Conservation (phyloP, 2,797 vertebrate species). For the Chanos chanos region DNA sequence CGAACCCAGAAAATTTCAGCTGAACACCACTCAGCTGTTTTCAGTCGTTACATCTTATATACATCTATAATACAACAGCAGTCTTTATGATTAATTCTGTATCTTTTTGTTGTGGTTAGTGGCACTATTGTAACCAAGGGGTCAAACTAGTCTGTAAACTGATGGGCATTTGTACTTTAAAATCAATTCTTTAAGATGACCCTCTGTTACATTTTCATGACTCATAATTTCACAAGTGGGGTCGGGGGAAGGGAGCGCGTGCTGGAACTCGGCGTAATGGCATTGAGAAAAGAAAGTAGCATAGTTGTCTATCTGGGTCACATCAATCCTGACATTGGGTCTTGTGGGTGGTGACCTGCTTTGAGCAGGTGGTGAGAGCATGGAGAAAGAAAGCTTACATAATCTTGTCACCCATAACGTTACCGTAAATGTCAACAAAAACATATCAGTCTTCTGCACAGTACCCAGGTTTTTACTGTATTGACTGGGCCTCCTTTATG, state of each 20-base stretch:
- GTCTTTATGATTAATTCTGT: too few relatives aligned
- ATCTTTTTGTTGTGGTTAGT: too few relatives aligned
- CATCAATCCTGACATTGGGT: slow-evolving; percentile 30
- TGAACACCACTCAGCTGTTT: too few relatives aligned
- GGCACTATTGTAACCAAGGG: too few relatives aligned
- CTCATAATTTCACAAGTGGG: slow-evolving; percentile 11
- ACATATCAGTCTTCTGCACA: neutral
- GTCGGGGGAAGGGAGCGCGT: slow-evolving; percentile 25
- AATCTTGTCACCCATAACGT: neutral
- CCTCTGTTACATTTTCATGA: slow-evolving; percentile 5
- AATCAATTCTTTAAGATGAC: neutral
- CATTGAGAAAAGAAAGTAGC: neutral
- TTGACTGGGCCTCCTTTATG: too few relatives aligned
- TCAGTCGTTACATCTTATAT: too few relatives aligned
- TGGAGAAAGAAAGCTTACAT: slow-evolving; percentile 1
- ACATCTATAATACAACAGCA: too few relatives aligned
- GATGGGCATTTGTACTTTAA: too few relatives aligned
- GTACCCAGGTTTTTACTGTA: too few relatives aligned
- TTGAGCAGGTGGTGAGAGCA: slow-evolving; percentile 23
- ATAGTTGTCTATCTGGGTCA: slow-evolving; percentile 48
- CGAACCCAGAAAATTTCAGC: too few relatives aligned
- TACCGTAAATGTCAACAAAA: slow-evolving; percentile 20
- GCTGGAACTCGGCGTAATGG: slow-evolving; percentile 1
- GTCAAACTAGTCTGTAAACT: too few relatives aligned
- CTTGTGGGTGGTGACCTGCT: slow-evolving; percentile 44